These are phyloP conservation scores for Latheticus oryzae DNA, from an alignment of 2,888 invertebrate genomes.

Conservation along the genomic window DNA sequence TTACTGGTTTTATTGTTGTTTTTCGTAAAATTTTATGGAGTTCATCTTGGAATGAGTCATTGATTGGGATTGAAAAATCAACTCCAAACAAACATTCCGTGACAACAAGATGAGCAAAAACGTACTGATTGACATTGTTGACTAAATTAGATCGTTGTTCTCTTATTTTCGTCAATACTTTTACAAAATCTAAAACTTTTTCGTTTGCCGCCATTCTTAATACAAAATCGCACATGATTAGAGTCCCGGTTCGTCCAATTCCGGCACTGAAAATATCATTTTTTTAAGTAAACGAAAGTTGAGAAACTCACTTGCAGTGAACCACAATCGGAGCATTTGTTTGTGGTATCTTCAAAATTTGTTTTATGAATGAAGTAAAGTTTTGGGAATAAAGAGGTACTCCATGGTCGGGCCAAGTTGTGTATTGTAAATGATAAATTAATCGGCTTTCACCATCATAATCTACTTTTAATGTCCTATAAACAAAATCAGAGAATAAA, in stretches of 20 bases:
- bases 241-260: slow-evolving; percentile 70
- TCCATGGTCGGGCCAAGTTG: slow-evolving; percentile 63
- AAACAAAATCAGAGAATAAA: slow-evolving; percentile 14
- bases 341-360: slow-evolving; percentile 3
- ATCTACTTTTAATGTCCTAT: slow-evolving; percentile 1
- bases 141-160: slow-evolving; percentile 57
- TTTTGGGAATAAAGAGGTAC: slow-evolving; percentile 25
- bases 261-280: slow-evolving; percentile 67
- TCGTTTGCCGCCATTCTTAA: slow-evolving; percentile 63
- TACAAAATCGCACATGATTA: slow-evolving; percentile 68
- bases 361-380: slow-evolving; percentile 20
- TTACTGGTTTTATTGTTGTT: slow-evolving; percentile 46
- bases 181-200: slow-evolving; percentile 51
- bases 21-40: slow-evolving; percentile 52
- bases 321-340: slow-evolving; percentile 20
- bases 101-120: slow-evolving; percentile 61
- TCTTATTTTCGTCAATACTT: slow-evolving; percentile 50
- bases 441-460: background rate
- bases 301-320: slow-evolving; percentile 26
- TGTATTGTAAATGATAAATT: slow-evolving; percentile 64
- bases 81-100: slow-evolving; percentile 60
- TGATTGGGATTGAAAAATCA: slow-evolving; percentile 58
- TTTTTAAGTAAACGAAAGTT: background rate
- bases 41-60: slow-evolving; percentile 49
- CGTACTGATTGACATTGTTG: slow-evolving; percentile 61